phyloP scores from a whole-genome alignment of 2,888 invertebrate genomes.

The Folsomia candida region DNA sequence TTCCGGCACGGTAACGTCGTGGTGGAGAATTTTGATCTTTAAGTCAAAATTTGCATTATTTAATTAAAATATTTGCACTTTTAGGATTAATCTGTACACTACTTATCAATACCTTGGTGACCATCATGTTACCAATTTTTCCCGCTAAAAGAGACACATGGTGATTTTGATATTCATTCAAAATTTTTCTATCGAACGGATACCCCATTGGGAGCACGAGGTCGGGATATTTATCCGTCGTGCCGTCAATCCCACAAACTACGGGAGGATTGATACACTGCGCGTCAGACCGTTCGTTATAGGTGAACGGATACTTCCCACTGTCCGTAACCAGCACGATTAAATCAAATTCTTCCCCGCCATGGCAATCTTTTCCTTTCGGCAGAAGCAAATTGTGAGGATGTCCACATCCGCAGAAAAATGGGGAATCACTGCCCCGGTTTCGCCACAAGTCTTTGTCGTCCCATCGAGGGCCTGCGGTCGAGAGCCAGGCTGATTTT shows the following conservation, averaged over 20 bases:
- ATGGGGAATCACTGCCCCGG: neutral
- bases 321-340: neutral
- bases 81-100: neutral
- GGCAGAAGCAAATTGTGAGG: neutral
- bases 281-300: neutral
- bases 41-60: neutral
- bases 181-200: neutral
- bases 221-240: neutral
- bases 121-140: neutral
- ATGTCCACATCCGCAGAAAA: neutral
- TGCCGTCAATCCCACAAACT: neutral
- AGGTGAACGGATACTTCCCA: neutral
- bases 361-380: neutral
- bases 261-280: neutral
- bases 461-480: neutral
- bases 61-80: neutral
- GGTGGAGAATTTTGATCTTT: neutral
- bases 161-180: too few species aligned
- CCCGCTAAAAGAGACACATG: neutral
- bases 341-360: neutral
- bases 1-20: neutral
- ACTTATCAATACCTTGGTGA: neutral
- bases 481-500: neutral
- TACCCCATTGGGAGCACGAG: neutral
- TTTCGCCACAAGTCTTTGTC: neutral